Base-by-base conservation (phyloP, 2,113 vertebrate genomes). In the Andinoacara biseriatus region DNA sequence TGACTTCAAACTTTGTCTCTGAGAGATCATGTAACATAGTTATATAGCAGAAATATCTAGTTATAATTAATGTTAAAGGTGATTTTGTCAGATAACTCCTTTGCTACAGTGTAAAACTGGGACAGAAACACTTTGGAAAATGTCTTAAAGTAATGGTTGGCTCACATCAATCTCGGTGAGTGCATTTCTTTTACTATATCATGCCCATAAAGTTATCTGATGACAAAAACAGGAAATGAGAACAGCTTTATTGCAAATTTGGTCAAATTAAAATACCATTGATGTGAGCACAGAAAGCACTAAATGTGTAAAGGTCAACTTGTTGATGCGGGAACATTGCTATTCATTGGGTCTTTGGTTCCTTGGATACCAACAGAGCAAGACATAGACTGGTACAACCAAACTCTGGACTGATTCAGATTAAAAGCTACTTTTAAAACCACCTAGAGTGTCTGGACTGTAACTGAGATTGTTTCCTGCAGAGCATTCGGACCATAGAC, bases 141-240 rank as follows among this genome's bases (percentile, higher is more conserved):
- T 18, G 0, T 17, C 17, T 67, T 46, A 46, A 4, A 26, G 14
- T 67, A 67, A 67, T 8, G 7, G 17, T 17, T 8, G 49, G 17
- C 18, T 49, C 6, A 18, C 63, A 0, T 0, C 46, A 1, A 8
- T 10, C 63, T 24, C 14, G 0, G 13, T 67, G 63, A 10, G 3
- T 4, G 0, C 0, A 0, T 43, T 46, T 67, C 14, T 46, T 67
- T 67, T 46, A 18, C 40, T 40, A 46, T 67, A 46, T 67, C 40
- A 46, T 26, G 26, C 0, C 40, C 18, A 5, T 67, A 46, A 10
- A 26, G 22, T 46, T 40, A 46, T 11, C 63, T 67, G 40, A 67
- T 0, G 14, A 67, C 38, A 67, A 29, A 46, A 46, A 46, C 0
- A 46, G 40, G 63, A 67, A 67, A 29, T 29, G 1, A 65, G 62